A percentile compares a stretch with the other conserved stretches of the same genome.
phyloP scores from a whole-genome alignment of 2,797 vertebrate species.

The Hoplostethus atlanticus region DNA sequence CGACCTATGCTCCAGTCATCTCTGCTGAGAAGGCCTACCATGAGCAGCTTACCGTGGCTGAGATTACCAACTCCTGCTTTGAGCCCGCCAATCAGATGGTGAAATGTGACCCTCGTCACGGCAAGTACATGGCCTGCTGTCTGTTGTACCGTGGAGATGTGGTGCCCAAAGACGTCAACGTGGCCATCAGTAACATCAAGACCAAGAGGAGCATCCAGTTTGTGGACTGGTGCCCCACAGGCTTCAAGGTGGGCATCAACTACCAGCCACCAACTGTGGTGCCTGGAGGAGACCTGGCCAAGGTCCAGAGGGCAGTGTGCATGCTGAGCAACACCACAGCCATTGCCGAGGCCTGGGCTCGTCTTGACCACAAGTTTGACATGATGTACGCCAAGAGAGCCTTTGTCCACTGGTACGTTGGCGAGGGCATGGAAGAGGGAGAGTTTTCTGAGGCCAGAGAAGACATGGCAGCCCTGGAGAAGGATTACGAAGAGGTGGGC shows the following conservation, averaged over 20 bases:
- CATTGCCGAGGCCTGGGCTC: no score
- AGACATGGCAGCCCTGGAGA: no score
- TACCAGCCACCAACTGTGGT: neutral
- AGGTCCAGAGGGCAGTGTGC: conserved; percentile 15
- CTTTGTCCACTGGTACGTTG: conserved; percentile 14
- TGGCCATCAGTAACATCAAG: neutral
- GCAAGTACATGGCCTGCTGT: conserved; percentile 18
- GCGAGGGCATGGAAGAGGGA: conserved; percentile 20
- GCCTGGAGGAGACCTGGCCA: neutral
- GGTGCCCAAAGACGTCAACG: conserved; percentile 5
- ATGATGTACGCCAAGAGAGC: conserved; percentile 9
- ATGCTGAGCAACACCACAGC: conserved; percentile 12
- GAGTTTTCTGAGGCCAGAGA: neutral
- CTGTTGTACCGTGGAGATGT: conserved; percentile 6
- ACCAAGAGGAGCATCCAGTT: neutral
- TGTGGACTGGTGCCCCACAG: neutral
- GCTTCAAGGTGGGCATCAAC: neutral
- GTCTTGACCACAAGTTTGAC: conserved; percentile 11
- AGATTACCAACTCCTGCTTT: neutral
- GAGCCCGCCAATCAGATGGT: neutral
- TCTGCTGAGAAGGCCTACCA: neutral
- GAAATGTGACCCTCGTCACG: conserved; percentile 1
- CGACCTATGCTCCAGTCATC: neutral
- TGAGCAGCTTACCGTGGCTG: neutral
- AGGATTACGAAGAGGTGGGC: no score